Evolutionary conservation across 2,113 vertebrate species (phyloP), one percentile per base, ranked within the genome.

Genomic region (Crotalus horridus): DNA sequence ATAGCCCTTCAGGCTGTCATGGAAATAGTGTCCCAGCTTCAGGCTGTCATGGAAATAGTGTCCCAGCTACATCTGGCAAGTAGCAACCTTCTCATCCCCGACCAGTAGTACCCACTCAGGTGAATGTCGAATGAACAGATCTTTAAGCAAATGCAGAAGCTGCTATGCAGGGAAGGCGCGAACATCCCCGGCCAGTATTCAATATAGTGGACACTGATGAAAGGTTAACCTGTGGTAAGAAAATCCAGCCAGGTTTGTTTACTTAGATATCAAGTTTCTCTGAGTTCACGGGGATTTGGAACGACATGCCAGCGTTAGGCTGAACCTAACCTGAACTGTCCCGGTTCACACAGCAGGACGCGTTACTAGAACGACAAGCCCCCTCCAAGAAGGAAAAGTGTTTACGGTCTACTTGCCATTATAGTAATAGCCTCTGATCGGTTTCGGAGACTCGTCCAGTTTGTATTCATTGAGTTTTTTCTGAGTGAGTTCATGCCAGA

Each of bases 401-500:
- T 23, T 90, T 4, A 1, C 43, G 53, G 64, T 55, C 15, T 10
- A 26, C 98, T 95, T 96, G 99, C 99, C 99, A 51, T 99, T 99
- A 95, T 98, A 99, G 95, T 99, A 99, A 96, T 99, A 98, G 1
- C 98, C 99, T 97, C 98, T 98, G 95, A 99, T 99, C 90, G 96
- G 96, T 94, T 98, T 99, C 12, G 99, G 98, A 85, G 98, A 98
- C 96, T 99, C 98, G 3, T 99, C 99, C 93, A 99, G 88, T 3
- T 98, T 98, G 95, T 99, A 99, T 90, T 99, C 98, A 1, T 99
- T 98, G 94, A 99, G 98, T 74, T 99, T 99, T 96, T 97, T 99
- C 97, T 99, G 99, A 4, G 99, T 99, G 85, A 99, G 97, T 46
- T 99, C 98, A 1, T 99, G 99, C 99, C 99, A 99, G 97, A 99